Base-by-base conservation (phyloP, 2,113 vertebrate species). In the Melanerpes aurifrons region DNA sequence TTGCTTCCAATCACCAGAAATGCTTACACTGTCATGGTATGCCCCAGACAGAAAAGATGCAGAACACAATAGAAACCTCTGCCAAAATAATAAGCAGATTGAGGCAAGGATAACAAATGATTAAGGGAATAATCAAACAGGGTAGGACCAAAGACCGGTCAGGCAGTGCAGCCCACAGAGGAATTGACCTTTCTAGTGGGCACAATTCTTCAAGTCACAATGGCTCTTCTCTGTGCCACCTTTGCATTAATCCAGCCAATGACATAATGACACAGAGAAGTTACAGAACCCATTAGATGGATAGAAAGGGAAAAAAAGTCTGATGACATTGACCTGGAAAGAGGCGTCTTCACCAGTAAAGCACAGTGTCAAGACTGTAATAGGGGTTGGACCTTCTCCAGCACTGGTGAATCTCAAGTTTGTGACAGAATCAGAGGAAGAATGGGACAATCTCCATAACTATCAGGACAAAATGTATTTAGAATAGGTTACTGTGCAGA, bases 181-280 rank as follows among this genome's bases (percentile, higher is more conserved):
- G 12, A 59, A 7, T 1, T 32, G 6, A 24, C 8, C 7, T 2
- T 83, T 90, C 22, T 25, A 70, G 22, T 11, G 25, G 18, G 22
- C 26, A 75, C 32, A 82, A 37, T 26, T 12, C 37, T 84, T 84
- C n/a, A 69, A 66, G 86, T 54, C 22, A 63, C 35, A 10, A 63
- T 3, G 3, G 10, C 2, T 4, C 5, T 81, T 13, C 24, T 81
- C 16, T 10, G 0, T 29, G 8, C 19, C 81, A 83, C 10, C 17
- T 86, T 28, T 63, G 29, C 84, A 71, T 83, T 45, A 63, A 74
- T 66, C 16, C 5, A 67, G 53, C 47, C 19, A 19, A 28, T 53
- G 15, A 40, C 7, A 43, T 12, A 88, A 85, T 47, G 7, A 69
- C 2, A 2, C 32, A 24, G 3, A 22, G 8, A 80, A 62, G 10